Base-by-base conservation (phyloP, 2,113 vertebrate species). In the Tragelaphus strepsiceros region DNA sequence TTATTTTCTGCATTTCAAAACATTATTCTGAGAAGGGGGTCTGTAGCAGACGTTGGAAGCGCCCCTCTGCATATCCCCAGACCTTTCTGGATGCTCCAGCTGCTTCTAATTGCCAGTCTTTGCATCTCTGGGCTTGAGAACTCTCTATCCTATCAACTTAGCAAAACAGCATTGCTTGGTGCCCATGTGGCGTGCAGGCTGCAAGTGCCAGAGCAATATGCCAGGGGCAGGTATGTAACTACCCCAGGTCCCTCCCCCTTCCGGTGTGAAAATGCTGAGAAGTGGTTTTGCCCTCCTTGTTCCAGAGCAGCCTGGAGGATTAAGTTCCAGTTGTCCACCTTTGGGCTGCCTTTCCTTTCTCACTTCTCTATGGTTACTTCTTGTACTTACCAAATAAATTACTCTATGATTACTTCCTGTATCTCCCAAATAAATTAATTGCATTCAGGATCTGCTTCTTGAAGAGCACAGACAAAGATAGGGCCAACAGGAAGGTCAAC, bases 1-100 rank as follows among this genome's bases (percentile, higher is more conserved):
- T 98, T 95, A 90, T 96, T 97, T 97, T 93, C 96, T 97, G 96
- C 58, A 96, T 96, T 98, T 96, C 53, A 90, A 95, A 97, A 96
- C 64, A 71, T 77, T 32, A 91, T 90, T 82, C 91, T 77, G 93
- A 71, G 91, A 71, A 96, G 53, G 82, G 51, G 46, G 24, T 74
- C 46, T 94, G 82, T 13, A 67, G 91, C 96, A 94, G 93, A 90
- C 13, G 82, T 30, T 93, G 58, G 54, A 77, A 97, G 90, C 56
- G 3, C 10, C 35, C 77, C 82, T 77, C 82, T 96, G 64, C 59
- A 87, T 56, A 85, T 49, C 89, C 92, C 71, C 10, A 0, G 51
- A 24, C 49, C 71, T 91, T 58, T 30, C 83, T 28, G 7, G 10
- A 2, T 4, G 24, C 35, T 61, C 39, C 93, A 74, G 43, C 82